Percentiles rank a stretch among this genome's conserved stretches.
These are phyloP conservation scores for Rhamphomyia laevipes DNA, from an alignment of 2,888 invertebrate genomes.

Conservation along the genomic window DNA sequence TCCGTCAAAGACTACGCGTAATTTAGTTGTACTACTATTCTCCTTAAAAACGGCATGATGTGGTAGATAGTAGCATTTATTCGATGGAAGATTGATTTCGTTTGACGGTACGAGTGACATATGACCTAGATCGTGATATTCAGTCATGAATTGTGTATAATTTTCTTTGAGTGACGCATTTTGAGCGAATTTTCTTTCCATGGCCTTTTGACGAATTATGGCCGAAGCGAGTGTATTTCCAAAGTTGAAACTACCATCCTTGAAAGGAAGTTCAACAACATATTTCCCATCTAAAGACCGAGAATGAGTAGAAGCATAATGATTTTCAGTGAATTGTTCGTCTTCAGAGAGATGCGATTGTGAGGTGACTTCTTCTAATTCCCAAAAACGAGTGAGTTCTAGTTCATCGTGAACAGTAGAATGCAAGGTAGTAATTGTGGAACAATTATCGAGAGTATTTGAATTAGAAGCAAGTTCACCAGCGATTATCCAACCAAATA, in stretches of 20 bases:
- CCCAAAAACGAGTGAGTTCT: too few relatives aligned
- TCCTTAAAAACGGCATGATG: constrained; percentile 15
- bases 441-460: background rate
- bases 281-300: constrained; percentile 8
- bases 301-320: background rate
- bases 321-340: too few relatives aligned
- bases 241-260: constrained; percentile 3
- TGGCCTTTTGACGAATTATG: constrained; percentile 5
- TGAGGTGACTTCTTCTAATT: too few relatives aligned
- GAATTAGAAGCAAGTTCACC: too few relatives aligned
- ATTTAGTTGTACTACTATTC: constrained; percentile 12
- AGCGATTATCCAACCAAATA: too few relatives aligned
- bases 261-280: constrained; percentile 9
- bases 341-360: too few relatives aligned
- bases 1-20: constrained; percentile 12
- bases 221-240: constrained; percentile 6
- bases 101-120: constrained; percentile 8
- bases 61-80: constrained; percentile 10
- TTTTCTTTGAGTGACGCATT: constrained; percentile 2
- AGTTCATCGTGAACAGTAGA: too few relatives aligned
- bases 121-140: constrained; percentile 12
- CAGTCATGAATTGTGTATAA: constrained; percentile 12
- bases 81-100: constrained; percentile 3
- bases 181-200: constrained; percentile 9
- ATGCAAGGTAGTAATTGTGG: background rate